Conservation (phyloP, 30 jellyfish, hydroid and myxozoan genomes). For the Turritopsis rubra region DNA sequence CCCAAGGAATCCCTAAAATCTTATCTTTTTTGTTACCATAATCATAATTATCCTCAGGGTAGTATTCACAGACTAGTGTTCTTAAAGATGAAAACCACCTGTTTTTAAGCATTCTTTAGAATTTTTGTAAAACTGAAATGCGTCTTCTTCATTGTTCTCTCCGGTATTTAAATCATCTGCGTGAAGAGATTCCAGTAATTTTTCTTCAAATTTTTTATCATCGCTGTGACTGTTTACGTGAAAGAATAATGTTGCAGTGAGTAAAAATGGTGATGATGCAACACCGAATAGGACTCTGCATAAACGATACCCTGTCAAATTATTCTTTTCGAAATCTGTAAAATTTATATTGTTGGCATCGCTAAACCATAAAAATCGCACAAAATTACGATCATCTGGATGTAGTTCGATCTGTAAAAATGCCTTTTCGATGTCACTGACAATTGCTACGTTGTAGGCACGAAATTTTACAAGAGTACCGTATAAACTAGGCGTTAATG, state of each 20-base stretch:
- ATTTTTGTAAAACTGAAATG: no score
- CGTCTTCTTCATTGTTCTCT: no score
- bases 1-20: no score
- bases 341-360: not conserved
- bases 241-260: not conserved
- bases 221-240: no score
- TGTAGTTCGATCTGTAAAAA: not conserved
- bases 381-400: not conserved
- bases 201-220: no score
- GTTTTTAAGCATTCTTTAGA: no score
- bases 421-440: not conserved
- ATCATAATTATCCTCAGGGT: no score
- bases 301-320: not conserved
- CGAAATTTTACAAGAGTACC: not conserved
- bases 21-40: no score
- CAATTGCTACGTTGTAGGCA: not conserved
- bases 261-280: conserved; percentile 4
- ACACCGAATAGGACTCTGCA: conserved; percentile 15
- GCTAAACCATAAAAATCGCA: not conserved
- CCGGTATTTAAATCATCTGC: no score
- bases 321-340: not conserved
- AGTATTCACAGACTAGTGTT: no score
- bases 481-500: not conserved
- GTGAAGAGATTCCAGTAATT: no score
- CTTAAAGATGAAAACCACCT: no score